Evolutionary conservation across 2,888 invertebrate genomes (phyloP).

Genomic region (Tachina grossa): DNA sequence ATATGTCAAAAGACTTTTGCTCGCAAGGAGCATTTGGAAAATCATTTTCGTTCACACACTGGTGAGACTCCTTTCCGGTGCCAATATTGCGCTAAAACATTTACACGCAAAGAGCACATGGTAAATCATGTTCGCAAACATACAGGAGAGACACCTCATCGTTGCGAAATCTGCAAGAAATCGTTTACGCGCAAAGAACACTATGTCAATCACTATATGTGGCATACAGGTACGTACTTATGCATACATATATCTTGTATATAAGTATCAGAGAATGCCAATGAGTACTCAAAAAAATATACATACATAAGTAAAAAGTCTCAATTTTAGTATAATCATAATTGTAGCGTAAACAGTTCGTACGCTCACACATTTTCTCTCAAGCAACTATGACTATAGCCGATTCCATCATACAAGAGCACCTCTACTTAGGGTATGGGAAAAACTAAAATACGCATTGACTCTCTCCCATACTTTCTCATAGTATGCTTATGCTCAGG

Average conservation of each 20-base stretch:
- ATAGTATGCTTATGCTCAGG: too few species aligned
- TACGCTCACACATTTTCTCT: too few species aligned
- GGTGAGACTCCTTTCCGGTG: constrained; percentile 94
- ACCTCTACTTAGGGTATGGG: too few species aligned
- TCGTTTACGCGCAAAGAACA: constrained; percentile 94
- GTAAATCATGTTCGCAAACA: constrained; percentile 93
- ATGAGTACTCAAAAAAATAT: too few species aligned
- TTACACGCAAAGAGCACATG: constrained; percentile 93
- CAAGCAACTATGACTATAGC: too few species aligned
- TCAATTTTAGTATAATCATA: too few species aligned
- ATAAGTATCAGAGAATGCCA: too few species aligned
- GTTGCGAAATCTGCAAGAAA: constrained; percentile 93
- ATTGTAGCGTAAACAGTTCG: too few species aligned
- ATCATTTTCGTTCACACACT: constrained; percentile 91
- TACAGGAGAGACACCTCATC: constrained; percentile 92
- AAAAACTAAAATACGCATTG: too few species aligned
- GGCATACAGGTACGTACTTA: constrained; percentile 85
- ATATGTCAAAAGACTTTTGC: constrained; percentile 94
- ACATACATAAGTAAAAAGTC: too few species aligned
- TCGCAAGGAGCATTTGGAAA: constrained; percentile 93
- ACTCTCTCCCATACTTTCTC: too few species aligned
- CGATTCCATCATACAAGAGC: too few species aligned
- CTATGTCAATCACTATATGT: constrained; percentile 91
- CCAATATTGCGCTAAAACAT: constrained; percentile 92
- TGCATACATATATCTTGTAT: constrained; percentile 42